Conservation (phyloP, 2,113 vertebrate genomes). For the Tricholaema leucomelas region DNA sequence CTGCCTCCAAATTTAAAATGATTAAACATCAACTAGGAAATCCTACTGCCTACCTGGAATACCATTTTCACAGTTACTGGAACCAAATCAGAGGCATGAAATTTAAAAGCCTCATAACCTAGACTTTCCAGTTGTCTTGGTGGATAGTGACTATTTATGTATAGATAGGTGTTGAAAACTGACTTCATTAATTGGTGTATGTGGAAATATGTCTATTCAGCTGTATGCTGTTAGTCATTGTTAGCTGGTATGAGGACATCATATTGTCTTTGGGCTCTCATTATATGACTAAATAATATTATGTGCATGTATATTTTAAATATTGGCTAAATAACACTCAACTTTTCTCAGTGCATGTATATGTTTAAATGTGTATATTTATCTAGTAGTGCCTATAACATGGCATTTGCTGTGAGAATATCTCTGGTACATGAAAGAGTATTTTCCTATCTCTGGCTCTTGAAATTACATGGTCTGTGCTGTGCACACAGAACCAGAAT, state of each 20-base stretch:
- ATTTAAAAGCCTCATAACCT: neutral
- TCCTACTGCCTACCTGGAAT: neutral
- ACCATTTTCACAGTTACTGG: neutral
- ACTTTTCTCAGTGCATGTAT: neutral
- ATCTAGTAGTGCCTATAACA: neutral
- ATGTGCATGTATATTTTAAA: neutral
- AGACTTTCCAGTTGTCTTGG: neutral
- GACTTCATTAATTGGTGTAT: neutral
- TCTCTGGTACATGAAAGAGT: neutral
- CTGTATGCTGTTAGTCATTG: neutral
- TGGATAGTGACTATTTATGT: neutral
- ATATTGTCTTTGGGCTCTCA: neutral
- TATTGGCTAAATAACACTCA: neutral
- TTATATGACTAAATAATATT: neutral
- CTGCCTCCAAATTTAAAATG: neutral
- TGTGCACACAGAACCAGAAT: neutral
- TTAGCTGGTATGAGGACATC: neutral
- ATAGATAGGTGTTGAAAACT: neutral
- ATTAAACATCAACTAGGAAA: neutral
- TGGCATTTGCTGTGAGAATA: neutral
- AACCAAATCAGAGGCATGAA: neutral
- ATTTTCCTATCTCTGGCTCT: neutral
- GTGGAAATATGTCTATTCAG: neutral
- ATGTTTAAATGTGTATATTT: neutral
- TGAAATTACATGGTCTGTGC: neutral